These are phyloP conservation scores for Bursaphelenchus mucronatus DNA, from an alignment of 1,140 invertebrate genomes.

Conservation along the genomic window DNA sequence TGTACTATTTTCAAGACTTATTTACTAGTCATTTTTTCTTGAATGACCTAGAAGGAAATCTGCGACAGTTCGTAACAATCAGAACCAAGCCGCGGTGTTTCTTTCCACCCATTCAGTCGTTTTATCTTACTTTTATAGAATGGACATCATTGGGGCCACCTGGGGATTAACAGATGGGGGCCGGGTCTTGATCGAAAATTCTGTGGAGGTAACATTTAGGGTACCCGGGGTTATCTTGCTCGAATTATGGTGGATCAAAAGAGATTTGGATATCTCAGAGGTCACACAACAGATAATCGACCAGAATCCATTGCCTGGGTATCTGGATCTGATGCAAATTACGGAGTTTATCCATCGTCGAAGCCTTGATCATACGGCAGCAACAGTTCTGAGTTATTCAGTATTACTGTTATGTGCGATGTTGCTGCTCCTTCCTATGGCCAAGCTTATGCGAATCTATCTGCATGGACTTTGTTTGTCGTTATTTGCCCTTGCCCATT, in stretches of 20 bases:
- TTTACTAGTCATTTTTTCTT: no score
- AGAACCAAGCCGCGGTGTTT: no score
- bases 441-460: constrained; percentile 64
- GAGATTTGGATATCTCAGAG: constrained; percentile 28
- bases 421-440: constrained; percentile 64
- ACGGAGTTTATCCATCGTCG: constrained; percentile 34
- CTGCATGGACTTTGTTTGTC: constrained; percentile 64
- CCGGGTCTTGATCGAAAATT: no score
- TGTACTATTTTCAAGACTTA: no score
- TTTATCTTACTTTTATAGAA: no score
- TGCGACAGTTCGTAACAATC: no score
- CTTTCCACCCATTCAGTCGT: no score
- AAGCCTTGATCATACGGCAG: constrained; percentile 31
- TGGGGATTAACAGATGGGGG: no score
- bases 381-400: constrained; percentile 57
- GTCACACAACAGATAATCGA: constrained; percentile 30
- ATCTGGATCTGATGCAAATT: constrained; percentile 31
- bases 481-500: constrained; percentile 62
- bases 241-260: constrained; percentile 32
- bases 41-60: no score
- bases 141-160: no score
- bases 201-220: no score
- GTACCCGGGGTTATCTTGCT: constrained; percentile 19
- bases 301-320: constrained; percentile 24
- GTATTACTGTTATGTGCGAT: constrained; percentile 64